Evolutionary conservation across 2,888 invertebrate genomes (phyloP), one percentile per base, ranked within the genome.

Genomic region (Phasia obesa): DNA sequence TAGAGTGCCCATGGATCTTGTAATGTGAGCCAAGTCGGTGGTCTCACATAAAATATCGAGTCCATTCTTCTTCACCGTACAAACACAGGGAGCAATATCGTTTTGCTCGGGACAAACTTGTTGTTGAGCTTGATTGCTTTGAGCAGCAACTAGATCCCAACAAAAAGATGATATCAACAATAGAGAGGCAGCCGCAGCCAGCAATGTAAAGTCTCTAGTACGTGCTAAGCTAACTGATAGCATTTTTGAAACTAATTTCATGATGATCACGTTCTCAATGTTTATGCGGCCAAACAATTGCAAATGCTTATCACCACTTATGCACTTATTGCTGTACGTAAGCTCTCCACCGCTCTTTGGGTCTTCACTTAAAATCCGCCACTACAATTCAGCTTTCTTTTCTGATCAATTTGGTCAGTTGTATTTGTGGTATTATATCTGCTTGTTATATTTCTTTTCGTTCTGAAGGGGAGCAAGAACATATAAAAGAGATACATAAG

Each of bases 41-140:
- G 95, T 95, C 92, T 97, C 97, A 93, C 97, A 97, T 85, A 96
- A 93, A 85, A 97, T 95, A 90, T 97, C 97, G 86, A 97, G 93
- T 57, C 97, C 97, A 88, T 96, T 96, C 92, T 96, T 97, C 92
- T 97, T 97, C 86, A 97, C 95, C 86, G 94, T 94, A 91, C 97
- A 97, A 86, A 94, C 93, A 92, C 97, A 97, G 38, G 97, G 97
- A 67, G 94, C 91, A 88, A 97, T 95, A 83, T 95, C 96, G 88
- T 92, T 92, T 86, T 94, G 93, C 82, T 94, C 92, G 57, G 97
- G 97, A 91, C 96, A 96, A 90, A 95, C 94, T 91, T 95, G 95
- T 86, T 93, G 88, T 84, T 88, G 90, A 19, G 87, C 87, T 35
- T 87, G 84, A 35, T 88, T 88, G 31, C 69, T 59, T 74, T 80